These are phyloP conservation scores for Fregetta grallaria DNA, from an alignment of 2,113 vertebrate genomes.

Conservation along the genomic window DNA sequence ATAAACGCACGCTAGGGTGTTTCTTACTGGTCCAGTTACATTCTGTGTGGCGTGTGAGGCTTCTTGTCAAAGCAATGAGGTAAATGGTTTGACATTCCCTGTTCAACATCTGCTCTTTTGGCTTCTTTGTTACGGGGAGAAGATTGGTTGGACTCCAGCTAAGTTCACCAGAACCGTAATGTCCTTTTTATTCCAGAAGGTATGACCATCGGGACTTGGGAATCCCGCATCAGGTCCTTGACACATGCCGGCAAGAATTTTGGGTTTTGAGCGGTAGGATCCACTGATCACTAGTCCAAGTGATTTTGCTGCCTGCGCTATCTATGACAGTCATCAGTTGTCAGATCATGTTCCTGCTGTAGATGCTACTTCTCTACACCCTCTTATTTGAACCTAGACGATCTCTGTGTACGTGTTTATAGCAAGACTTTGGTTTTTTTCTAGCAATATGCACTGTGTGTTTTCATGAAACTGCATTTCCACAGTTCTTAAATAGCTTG, in stretches of 20 bases:
- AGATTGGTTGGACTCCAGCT: not conserved
- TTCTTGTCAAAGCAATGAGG: not conserved
- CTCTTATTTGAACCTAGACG: not conserved
- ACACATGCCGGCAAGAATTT: not conserved
- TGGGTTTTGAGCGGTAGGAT: not conserved
- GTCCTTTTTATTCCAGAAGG: not conserved
- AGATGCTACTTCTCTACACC: not conserved
- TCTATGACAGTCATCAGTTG: not conserved
- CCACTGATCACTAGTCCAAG: not conserved
- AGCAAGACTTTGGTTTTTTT: not conserved
- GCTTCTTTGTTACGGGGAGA: not conserved
- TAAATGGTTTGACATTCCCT: not conserved
- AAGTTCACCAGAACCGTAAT: not conserved
- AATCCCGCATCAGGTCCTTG: not conserved
- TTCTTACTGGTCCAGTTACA: not conserved
- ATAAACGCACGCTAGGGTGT: not conserved
- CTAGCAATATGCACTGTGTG: not conserved
- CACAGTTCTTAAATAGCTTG: not conserved
- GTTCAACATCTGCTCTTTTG: constrained; percentile 2
- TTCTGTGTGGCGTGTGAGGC: not conserved
- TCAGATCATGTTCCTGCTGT: not conserved
- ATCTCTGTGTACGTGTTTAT: not conserved
- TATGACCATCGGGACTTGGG: fast-evolving
- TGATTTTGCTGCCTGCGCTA: not conserved
- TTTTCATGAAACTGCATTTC: not conserved